These are phyloP conservation scores for Zophobas morio DNA, from an alignment of 1,140 invertebrate species.

Conservation along the genomic window DNA sequence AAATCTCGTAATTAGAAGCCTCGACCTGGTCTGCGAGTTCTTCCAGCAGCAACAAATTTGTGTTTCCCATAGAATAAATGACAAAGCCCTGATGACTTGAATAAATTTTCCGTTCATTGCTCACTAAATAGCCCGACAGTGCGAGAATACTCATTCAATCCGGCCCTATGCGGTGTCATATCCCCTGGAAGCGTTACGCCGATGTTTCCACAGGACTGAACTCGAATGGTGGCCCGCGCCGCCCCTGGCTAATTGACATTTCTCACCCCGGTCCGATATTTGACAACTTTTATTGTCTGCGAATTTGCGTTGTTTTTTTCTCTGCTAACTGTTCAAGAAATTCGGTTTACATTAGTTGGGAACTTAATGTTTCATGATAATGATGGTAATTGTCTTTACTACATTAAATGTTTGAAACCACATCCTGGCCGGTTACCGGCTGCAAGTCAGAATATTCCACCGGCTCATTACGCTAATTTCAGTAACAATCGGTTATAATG, in stretches of 20 bases:
- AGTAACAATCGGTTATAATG: conserved; percentile 55
- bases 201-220: conserved; percentile 23
- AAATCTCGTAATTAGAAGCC: too few relatives aligned
- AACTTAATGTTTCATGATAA: not conserved
- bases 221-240: conserved; percentile 38
- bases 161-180: conserved; percentile 29
- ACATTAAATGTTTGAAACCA: conserved; percentile 48
- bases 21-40: not conserved
- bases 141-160: conserved; percentile 34
- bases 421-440: conserved; percentile 44
- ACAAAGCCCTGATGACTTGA: conserved; percentile 36
- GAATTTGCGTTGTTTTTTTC: conserved; percentile 16
- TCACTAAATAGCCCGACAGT: conserved; percentile 39
- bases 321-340: not conserved
- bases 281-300: conserved; percentile 21
- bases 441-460: conserved; percentile 31
- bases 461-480: conserved; percentile 55
- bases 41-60: conserved; percentile 15
- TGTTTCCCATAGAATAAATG: conserved; percentile 17
- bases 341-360: not conserved
- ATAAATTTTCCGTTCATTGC: conserved; percentile 43
- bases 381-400: conserved; percentile 46
- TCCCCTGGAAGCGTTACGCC: conserved; percentile 10
- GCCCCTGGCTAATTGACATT: conserved; percentile 41
- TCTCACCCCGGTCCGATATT: conserved; percentile 32